Conservation (phyloP, 1,140 invertebrate genomes). For the Neuroterus valhalla region DNA sequence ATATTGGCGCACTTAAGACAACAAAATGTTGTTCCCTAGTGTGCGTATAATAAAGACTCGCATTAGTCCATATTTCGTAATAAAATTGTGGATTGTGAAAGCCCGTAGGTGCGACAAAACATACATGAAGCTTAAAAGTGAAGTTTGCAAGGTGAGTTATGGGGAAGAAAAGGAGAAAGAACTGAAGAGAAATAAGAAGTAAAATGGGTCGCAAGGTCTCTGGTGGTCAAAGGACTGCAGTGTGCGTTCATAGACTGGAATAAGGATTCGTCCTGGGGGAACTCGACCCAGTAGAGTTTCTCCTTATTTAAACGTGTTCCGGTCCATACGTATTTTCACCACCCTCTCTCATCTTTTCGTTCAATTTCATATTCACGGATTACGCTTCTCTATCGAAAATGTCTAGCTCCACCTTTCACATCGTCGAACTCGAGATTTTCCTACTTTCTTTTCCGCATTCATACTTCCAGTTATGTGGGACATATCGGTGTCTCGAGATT, state of each 20-base stretch:
- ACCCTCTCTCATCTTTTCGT: background rate
- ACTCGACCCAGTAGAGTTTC: conserved; percentile 28
- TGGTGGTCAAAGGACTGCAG: conserved; percentile 40
- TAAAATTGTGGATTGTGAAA: too few relatives aligned
- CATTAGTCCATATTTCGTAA: too few relatives aligned
- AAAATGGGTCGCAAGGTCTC: conserved; percentile 36
- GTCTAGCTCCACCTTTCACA: conserved; percentile 5
- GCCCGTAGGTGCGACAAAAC: too few relatives aligned
- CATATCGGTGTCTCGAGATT: conserved; percentile 19
- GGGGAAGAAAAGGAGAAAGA: conserved; percentile 41
- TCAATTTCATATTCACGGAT: conserved; percentile 17
- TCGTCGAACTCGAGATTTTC: conserved; percentile 16
- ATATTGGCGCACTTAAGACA: too few relatives aligned
- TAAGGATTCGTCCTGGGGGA: conserved; percentile 35
- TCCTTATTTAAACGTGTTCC: conserved; percentile 45
- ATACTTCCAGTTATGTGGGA: conserved; percentile 11
- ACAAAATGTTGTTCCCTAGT: too few relatives aligned
- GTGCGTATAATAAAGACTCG: too few relatives aligned
- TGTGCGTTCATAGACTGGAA: conserved; percentile 36
- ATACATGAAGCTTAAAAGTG: too few relatives aligned
- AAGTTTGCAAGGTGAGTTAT: conserved; percentile 32
- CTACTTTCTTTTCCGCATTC: conserved; percentile 17
- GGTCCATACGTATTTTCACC: background rate
- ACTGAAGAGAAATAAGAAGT: conserved; percentile 41
- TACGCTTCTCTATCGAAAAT: conserved; percentile 12